Base-by-base conservation (phyloP, 2,113 vertebrate species). In the Jacana jacana region DNA sequence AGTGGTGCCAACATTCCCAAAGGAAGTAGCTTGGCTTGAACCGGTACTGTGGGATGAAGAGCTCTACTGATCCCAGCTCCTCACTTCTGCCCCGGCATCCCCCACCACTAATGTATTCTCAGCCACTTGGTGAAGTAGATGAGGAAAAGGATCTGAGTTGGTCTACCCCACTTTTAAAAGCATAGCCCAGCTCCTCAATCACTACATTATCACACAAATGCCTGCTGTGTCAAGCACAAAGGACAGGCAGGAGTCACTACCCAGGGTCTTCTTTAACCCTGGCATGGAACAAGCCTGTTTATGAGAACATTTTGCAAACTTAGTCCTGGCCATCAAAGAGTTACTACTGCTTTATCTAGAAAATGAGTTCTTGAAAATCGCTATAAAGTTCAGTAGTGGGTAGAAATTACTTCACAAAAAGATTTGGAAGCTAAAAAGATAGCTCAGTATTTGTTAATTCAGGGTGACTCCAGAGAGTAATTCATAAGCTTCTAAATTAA, bases 401-500 rank as follows among this genome's bases (percentile, higher is more conserved):
- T 5, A 88, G 64, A 89, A 93, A 91, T 87, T 57, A 66, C 54
- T 87, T 93, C 69, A 77, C 25, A 31, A 82, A 37, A 89, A 81
- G 51, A 92, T 88, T 94, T 39, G 78, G 81, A 88, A 4, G 8
- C 58, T 92, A 88, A 87, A 87, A 90, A 89, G 58, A 57, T 44
- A 93, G 63, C 51, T 81, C 46, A 80, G 70, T 86, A 90, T 95
- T 95, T 97, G 92, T 90, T 93, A 96, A 95, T 95, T 94, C 89
- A 94, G 76, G 68, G 60, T 75, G 77, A 90, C 83, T 93, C 92
- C 28, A 87, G 95, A 93, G 86, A 96, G 78, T 44, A 96, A 95
- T 95, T 96, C 93, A 95, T 90, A 95, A 96, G 92, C 81, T 89
- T 85, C 88, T 93, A 94, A 89, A 96, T 97, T 94, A 96, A 89